These are phyloP conservation scores for Catocala fraxini DNA, from an alignment of 2,888 invertebrate species.

Conservation along the genomic window DNA sequence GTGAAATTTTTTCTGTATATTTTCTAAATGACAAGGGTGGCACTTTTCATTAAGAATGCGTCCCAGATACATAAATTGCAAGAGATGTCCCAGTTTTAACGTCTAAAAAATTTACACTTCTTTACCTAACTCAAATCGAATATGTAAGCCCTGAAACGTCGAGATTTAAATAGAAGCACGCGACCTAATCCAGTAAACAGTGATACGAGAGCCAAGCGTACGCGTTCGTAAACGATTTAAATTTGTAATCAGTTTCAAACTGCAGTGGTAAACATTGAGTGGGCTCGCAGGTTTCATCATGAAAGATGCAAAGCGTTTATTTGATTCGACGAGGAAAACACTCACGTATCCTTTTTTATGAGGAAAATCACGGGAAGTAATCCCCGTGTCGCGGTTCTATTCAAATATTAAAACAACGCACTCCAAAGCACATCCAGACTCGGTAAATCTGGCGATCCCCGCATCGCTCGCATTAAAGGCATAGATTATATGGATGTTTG, in stretches of 20 bases:
- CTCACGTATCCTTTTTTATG: neutral
- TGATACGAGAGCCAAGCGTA: constrained; percentile 17
- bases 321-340: constrained; percentile 9
- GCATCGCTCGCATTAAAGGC: no score
- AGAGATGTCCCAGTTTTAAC: no score
- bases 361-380: no score
- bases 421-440: no score
- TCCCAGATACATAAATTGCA: constrained; percentile 10
- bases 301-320: constrained; percentile 27
- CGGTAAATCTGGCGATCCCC: no score
- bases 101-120: neutral
- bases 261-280: constrained; percentile 30
- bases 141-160: neutral
- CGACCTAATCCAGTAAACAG: constrained; percentile 19
- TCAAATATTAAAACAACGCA: no score
- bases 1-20: no score
- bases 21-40: neutral
- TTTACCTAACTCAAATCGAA: constrained; percentile 5
- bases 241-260: constrained; percentile 44
- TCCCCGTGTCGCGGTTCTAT: no score
- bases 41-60: constrained; percentile 6
- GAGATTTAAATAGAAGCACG: constrained; percentile 5
- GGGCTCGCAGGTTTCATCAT: constrained; percentile 22
- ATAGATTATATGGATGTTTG: no score
- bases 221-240: constrained; percentile 36